phyloP scores from a whole-genome alignment of 2,888 invertebrate species.

The Allygus modestus region DNA sequence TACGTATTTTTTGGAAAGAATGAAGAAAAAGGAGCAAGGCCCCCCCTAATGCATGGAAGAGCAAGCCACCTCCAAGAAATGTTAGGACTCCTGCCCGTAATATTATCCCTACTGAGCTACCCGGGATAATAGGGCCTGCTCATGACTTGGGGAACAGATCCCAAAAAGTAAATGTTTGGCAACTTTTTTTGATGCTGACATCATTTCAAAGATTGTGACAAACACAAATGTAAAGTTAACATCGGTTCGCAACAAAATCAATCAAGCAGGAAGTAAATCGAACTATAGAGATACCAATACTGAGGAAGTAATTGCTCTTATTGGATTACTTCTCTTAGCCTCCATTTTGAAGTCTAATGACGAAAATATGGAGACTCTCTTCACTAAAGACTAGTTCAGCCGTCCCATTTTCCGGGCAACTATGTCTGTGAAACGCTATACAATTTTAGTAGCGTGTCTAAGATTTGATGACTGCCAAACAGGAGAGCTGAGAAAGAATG shows the following conservation, averaged over 20 bases:
- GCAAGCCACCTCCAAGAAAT: conserved; percentile 37
- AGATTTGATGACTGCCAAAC: conserved; percentile 50
- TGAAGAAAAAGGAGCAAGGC: conserved; percentile 60
- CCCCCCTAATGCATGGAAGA: conserved; percentile 58
- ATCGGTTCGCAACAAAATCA: conserved; percentile 23
- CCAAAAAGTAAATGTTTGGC: conserved; percentile 35
- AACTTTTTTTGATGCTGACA: conserved; percentile 50
- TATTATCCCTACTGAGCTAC: conserved; percentile 34
- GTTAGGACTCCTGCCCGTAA: conserved; percentile 45
- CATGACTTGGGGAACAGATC: conserved; percentile 15
- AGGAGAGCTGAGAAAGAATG: conserved; percentile 10
- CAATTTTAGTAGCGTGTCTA: conserved; percentile 34
- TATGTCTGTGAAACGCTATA: conserved; percentile 47
- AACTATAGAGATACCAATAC: conserved; percentile 47
- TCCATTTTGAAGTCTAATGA: conserved; percentile 46
- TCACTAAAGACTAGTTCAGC: conserved; percentile 31
- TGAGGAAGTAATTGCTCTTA: conserved; percentile 33
- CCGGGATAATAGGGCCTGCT: conserved; percentile 44
- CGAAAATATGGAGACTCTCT: conserved; percentile 42
- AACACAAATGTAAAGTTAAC: conserved; percentile 46
- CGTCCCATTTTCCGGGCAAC: conserved; percentile 35
- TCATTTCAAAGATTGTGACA: conserved; percentile 15
- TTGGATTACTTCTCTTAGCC: conserved; percentile 40
- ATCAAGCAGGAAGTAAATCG: background rate
- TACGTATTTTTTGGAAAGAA: conserved; percentile 56